Percentiles rank a stretch among this genome's conserved stretches.
Conservation (phyloP, 2,113 vertebrate species). For the Condylura cristata region DNA sequence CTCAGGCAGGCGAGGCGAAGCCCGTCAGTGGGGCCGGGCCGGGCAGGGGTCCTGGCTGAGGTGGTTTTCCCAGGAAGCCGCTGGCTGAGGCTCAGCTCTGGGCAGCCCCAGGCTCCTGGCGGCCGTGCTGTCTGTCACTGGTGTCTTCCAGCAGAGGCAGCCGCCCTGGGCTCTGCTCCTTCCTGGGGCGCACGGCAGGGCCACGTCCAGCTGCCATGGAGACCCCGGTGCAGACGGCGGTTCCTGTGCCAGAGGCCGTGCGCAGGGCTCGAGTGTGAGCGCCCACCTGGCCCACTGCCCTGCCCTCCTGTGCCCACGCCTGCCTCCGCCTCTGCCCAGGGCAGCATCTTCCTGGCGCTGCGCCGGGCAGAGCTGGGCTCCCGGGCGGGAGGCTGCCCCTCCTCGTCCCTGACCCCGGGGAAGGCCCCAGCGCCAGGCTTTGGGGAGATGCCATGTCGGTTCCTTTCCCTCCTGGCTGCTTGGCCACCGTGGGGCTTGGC, state of each 20-base stretch:
- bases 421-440: not conserved
- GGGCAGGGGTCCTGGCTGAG: no score
- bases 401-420: not conserved
- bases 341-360: not conserved
- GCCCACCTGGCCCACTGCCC: not conserved
- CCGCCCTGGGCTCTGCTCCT: no score
- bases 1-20: no score
- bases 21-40: no score
- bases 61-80: no score
- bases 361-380: no score
- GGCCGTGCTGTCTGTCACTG: no score
- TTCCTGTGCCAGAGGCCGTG: not conserved
- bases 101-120: no score
- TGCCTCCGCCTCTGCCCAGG: not conserved
- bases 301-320: not conserved
- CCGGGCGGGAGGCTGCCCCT: accelerated
- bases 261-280: not conserved
- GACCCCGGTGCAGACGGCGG: no score
- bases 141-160: not conserved
- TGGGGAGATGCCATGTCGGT: not conserved
- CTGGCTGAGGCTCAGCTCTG: not conserved
- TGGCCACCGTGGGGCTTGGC: not conserved
- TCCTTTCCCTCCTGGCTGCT: not conserved
- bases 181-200: no score
- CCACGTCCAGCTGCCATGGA: no score